These are phyloP conservation scores for Poecilia velifera DNA, from an alignment of 2,797 vertebrate species.

Conservation along the genomic window DNA sequence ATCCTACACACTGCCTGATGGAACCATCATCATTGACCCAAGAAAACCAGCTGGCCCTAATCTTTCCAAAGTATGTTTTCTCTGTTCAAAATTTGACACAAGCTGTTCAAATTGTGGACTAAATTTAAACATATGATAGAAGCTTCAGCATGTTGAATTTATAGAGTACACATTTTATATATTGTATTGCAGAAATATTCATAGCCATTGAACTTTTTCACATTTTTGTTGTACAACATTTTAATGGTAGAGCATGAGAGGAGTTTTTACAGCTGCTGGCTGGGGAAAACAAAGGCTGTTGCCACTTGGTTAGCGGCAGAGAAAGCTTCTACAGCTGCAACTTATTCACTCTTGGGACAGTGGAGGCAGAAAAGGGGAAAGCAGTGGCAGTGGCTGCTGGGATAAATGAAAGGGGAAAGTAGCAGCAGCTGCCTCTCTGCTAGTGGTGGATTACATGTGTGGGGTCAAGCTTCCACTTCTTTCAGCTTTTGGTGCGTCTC, in stretches of 20 bases:
- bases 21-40: constrained; percentile 79
- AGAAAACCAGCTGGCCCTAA: constrained; percentile 70
- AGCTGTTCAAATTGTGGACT: not conserved
- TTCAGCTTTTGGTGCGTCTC: not conserved
- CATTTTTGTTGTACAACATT: not conserved
- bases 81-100: constrained; percentile 2
- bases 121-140: constrained; percentile 9
- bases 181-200: not conserved
- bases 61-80: constrained; percentile 61
- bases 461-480: not conserved
- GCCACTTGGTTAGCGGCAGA: not conserved
- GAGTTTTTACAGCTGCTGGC: not conserved
- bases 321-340: not conserved
- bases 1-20: constrained; percentile 78
- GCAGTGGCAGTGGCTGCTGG: not conserved
- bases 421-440: not conserved
- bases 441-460: not conserved
- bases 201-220: not conserved
- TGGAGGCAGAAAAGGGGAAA: not conserved
- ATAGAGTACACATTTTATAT: not conserved
- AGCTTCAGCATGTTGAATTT: not conserved
- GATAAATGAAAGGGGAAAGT: not conserved
- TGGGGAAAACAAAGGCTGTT: not conserved
- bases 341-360: not conserved
- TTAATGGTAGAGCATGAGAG: not conserved